phyloP scores from a whole-genome alignment of 2,888 invertebrate genomes.

The Trachelus tabidus region DNA sequence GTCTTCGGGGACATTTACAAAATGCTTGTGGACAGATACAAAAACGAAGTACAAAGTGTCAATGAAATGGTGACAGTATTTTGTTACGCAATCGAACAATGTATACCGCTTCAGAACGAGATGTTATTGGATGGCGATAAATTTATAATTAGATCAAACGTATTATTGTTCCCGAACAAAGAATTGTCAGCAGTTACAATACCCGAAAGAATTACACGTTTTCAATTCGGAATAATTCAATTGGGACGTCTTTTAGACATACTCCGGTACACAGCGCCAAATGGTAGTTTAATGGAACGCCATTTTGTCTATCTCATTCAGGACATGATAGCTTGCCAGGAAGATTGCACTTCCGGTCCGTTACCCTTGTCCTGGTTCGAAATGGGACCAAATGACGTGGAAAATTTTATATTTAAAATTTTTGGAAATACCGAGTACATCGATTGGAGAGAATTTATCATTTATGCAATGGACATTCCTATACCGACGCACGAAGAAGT shows the following conservation, averaged over 20 bases:
- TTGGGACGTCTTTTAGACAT: constrained; percentile 51
- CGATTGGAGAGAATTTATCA: constrained; percentile 76
- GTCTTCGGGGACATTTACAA: constrained; percentile 66
- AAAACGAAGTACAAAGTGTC: constrained; percentile 62
- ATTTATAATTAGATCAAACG: constrained; percentile 67
- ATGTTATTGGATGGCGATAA: constrained; percentile 68
- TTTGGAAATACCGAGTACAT: constrained; percentile 71
- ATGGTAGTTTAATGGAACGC: constrained; percentile 64
- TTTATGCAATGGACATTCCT: constrained; percentile 70
- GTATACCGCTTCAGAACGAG: constrained; percentile 66
- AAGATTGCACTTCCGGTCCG: constrained; percentile 63
- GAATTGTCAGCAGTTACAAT: constrained; percentile 19
- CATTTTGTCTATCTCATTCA: constrained; percentile 69
- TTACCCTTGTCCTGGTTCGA: constrained; percentile 63
- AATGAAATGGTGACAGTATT: constrained; percentile 48
- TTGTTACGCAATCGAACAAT: constrained; percentile 66
- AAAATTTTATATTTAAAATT: constrained; percentile 65
- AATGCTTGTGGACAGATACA: constrained; percentile 66
- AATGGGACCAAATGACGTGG: constrained; percentile 66
- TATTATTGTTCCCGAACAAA: constrained; percentile 54
- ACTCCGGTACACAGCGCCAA: constrained; percentile 62
- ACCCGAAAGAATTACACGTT: constrained; percentile 27
- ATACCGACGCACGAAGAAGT: constrained; percentile 71
- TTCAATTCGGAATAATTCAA: constrained; percentile 46
- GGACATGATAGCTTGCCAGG: constrained; percentile 68